Conservation (phyloP, 1,140 invertebrate species). For the Ostrea edulis region DNA sequence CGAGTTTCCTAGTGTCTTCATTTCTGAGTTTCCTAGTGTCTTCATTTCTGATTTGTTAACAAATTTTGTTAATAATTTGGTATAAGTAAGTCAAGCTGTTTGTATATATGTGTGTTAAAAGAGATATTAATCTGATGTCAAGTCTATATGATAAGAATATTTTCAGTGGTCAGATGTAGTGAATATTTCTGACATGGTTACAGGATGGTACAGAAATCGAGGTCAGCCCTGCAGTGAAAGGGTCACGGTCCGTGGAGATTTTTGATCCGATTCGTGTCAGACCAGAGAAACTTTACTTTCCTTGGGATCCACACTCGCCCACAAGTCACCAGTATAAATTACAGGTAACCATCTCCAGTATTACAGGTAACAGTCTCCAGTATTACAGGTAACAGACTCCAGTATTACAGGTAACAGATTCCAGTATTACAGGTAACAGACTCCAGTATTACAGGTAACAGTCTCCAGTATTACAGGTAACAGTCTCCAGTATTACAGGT, state of each 20-base stretch:
- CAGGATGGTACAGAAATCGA: slow-evolving; percentile 70
- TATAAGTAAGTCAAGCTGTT: too few relatives aligned
- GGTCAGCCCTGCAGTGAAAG: slow-evolving; percentile 63
- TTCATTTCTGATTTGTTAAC: too few relatives aligned
- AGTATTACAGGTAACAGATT: not conserved
- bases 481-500: too few relatives aligned
- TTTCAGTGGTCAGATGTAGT: not conserved
- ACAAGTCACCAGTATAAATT: slow-evolving; percentile 81
- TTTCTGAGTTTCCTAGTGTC: too few relatives aligned
- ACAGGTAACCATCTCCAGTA: slow-evolving; percentile 65
- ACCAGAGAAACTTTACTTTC: slow-evolving; percentile 85
- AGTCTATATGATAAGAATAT: too few relatives aligned
- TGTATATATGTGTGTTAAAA: too few relatives aligned
- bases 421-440: not conserved
- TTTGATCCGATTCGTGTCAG: slow-evolving; percentile 84
- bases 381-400: not conserved
- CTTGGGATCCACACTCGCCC: slow-evolving; percentile 85
- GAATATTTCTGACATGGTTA: slow-evolving; percentile 5
- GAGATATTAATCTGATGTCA: too few relatives aligned
- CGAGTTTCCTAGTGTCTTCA: too few relatives aligned
- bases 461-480: too few relatives aligned
- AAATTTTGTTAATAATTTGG: too few relatives aligned
- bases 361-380: too few relatives aligned
- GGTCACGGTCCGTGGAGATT: slow-evolving; percentile 84
- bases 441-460: too few relatives aligned